Evolutionary conservation across 2,888 invertebrate genomes (phyloP).

Genomic region (Cephus nigrinus): DNA sequence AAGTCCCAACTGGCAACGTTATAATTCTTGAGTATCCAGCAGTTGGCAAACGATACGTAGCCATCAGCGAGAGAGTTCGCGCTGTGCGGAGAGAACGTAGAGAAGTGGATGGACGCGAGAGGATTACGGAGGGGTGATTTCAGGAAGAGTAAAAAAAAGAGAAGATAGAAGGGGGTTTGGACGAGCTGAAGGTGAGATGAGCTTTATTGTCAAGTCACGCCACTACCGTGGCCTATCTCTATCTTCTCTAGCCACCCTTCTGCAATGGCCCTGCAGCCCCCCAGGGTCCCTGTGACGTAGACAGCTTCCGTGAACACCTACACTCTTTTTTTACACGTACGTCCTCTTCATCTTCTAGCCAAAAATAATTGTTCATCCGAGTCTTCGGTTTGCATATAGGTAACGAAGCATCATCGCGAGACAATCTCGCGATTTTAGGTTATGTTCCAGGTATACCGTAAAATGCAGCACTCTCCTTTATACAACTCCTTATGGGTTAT

Average conservation of each 20-base stretch:
- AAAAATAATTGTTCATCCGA: background rate
- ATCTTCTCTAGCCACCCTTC: constrained; percentile 54
- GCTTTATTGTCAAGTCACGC: constrained; percentile 65
- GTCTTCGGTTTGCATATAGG: background rate
- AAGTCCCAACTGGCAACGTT: background rate
- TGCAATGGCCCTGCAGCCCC: constrained; percentile 33
- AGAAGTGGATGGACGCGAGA: constrained; percentile 8
- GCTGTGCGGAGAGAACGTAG: background rate
- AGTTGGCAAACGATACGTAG: background rate
- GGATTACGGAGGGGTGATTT: constrained; percentile 21
- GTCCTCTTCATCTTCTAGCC: background rate
- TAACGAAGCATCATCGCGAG: background rate
- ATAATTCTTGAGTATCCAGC: background rate
- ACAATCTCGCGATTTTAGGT: background rate
- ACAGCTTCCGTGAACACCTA: constrained; percentile 15
- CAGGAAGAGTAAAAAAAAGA: constrained; percentile 31
- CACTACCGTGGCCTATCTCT: constrained; percentile 63
- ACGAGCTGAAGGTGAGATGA: constrained; percentile 51
- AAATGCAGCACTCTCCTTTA: background rate
- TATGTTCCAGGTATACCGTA: background rate
- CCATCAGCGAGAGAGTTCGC: constrained; percentile 2
- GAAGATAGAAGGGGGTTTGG: background rate
- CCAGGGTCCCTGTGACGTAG: constrained; percentile 31
- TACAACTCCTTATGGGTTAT: background rate
- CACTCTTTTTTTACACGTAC: background rate